Evolutionary conservation across 2,113 vertebrate species (phyloP).

Genomic region (Uria lomvia): DNA sequence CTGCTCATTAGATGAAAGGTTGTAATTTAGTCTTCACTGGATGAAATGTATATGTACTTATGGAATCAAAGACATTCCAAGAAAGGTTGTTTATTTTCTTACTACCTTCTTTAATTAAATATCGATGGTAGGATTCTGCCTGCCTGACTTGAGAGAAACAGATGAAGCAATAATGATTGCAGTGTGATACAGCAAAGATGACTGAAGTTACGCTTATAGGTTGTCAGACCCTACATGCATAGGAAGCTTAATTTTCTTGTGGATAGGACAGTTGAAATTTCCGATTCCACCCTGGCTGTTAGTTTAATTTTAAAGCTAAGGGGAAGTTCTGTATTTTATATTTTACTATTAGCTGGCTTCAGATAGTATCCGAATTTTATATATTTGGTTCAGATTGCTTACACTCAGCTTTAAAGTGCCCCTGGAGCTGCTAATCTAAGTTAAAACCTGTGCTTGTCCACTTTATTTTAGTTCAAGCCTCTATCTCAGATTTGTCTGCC

Average conservation of each 20-base stretch:
- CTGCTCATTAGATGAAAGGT: slow-evolving; percentile 26
- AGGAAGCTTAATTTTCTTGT: not conserved
- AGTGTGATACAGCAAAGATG: not conserved
- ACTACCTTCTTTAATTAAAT: slow-evolving; percentile 47
- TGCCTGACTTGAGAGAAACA: not conserved
- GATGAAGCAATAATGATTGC: not conserved
- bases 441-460: not conserved
- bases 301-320: not conserved
- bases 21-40: slow-evolving; percentile 37
- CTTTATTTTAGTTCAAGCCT: not conserved
- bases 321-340: not conserved
- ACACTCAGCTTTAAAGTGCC: not conserved
- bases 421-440: not conserved
- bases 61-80: slow-evolving; percentile 50
- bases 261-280: not conserved
- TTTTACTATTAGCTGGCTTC: not conserved
- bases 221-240: not conserved
- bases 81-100: slow-evolving; percentile 49
- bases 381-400: not conserved
- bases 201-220: not conserved
- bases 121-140: not conserved
- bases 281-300: not conserved
- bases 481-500: not conserved
- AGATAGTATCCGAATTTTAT: not conserved
- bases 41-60: slow-evolving; percentile 21